Conservation (phyloP, 1,140 invertebrate species). For the Aphelenchoides avenae region DNA sequence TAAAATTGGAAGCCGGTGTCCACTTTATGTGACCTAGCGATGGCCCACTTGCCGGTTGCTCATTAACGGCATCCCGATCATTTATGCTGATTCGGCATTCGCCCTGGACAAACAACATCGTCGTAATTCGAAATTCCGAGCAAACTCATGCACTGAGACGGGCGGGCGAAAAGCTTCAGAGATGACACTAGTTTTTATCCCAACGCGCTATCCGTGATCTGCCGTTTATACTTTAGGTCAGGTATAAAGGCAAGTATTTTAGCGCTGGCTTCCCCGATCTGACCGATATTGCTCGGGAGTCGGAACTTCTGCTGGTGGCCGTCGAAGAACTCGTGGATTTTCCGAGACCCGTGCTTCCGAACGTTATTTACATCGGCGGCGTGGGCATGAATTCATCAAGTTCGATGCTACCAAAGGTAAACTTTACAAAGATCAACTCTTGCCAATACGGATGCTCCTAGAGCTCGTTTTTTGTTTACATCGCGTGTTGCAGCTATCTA, state of each 20-base stretch:
- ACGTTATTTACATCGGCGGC: constrained; percentile 35
- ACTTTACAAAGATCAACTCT: neutral
- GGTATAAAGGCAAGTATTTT: constrained; percentile 16
- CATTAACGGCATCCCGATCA: too few relatives aligned
- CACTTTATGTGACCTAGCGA: too few relatives aligned
- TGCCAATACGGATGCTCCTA: neutral
- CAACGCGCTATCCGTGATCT: too few relatives aligned
- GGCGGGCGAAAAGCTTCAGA: too few relatives aligned
- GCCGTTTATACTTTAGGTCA: too few relatives aligned
- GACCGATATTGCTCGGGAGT: constrained; percentile 26
- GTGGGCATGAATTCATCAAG: constrained; percentile 18
- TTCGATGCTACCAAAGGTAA: constrained; percentile 9
- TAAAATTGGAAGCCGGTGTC: too few relatives aligned
- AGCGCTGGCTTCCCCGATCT: constrained; percentile 31
- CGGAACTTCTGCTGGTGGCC: constrained; percentile 25
- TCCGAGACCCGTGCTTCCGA: constrained; percentile 28
- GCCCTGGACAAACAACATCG: too few relatives aligned
- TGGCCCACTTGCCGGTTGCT: too few relatives aligned
- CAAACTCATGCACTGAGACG: too few relatives aligned
- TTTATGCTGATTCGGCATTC: too few relatives aligned
- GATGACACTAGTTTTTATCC: too few relatives aligned
- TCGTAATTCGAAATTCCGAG: too few relatives aligned
- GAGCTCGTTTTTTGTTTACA: neutral
- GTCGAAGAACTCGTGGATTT: constrained; percentile 37
- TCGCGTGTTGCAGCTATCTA: neutral